Percentiles rank a stretch among this genome's conserved stretches.
These are phyloP conservation scores for Pseudococcus viburni DNA, from an alignment of 2,888 invertebrate species.

Conservation along the genomic window DNA sequence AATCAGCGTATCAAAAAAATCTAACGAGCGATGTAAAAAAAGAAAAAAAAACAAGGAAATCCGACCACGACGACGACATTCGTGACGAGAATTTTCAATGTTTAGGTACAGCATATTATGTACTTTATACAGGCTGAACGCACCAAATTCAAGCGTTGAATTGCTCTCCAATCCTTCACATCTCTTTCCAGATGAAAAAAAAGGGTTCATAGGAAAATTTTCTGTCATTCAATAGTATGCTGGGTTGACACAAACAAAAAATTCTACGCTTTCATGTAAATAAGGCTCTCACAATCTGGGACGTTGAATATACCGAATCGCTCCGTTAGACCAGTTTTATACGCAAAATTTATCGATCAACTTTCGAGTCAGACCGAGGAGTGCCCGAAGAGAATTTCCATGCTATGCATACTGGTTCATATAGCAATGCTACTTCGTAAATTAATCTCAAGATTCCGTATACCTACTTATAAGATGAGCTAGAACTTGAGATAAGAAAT, in stretches of 20 bases:
- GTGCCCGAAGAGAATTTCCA: conserved; percentile 1
- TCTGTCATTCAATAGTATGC: background rate
- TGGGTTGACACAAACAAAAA: background rate
- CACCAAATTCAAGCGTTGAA: background rate
- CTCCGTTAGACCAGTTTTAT: conserved; percentile 20
- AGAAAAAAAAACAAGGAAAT: conserved; percentile 12
- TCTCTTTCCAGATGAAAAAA: background rate
- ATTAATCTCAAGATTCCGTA: background rate
- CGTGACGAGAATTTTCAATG: conserved; percentile 52
- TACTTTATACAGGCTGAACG: background rate
- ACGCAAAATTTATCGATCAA: conserved; percentile 47
- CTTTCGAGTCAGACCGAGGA: conserved; percentile 4
- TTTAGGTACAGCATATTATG: background rate
- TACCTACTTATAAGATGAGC: background rate
- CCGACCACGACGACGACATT: conserved; percentile 22
- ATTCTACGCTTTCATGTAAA: conserved; percentile 1
- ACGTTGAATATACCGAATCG: background rate
- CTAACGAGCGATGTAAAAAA: conserved; percentile 46
- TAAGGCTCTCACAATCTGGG: conserved; percentile 8
- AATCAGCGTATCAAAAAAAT: conserved; percentile 36
- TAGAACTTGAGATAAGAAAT: background rate
- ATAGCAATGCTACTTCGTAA: background rate
- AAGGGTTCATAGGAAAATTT: background rate
- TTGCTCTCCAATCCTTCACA: background rate
- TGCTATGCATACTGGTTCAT: background rate